These are phyloP conservation scores for Liopterus haemorrhoidalis DNA, from an alignment of 2,888 invertebrate genomes.

Conservation along the genomic window DNA sequence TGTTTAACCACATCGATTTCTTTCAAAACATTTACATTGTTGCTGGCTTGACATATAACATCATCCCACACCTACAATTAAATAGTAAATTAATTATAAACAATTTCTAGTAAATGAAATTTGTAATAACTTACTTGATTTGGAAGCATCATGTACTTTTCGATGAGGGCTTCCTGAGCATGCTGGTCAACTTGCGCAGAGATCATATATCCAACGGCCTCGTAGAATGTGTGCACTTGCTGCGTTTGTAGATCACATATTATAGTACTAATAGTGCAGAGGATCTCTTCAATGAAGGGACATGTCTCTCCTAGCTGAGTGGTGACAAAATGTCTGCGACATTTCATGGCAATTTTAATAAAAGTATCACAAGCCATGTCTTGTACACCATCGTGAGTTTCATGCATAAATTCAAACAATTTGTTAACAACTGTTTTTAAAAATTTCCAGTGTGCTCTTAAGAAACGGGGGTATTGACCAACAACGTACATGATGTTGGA, in stretches of 20 bases:
- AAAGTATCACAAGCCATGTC: constrained; percentile 99
- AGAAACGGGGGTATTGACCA: constrained; percentile 97
- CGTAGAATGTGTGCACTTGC: constrained; percentile 99
- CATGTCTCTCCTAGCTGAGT: constrained; percentile 92
- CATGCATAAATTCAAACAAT: constrained; percentile 99
- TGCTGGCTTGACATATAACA: constrained; percentile 92
- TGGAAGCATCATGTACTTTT: constrained; percentile 94
- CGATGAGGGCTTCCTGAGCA: constrained; percentile 89
- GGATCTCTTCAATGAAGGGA: constrained; percentile 98
- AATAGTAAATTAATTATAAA: constrained; percentile 2
- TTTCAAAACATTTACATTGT: constrained; percentile 93
- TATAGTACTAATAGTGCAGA: constrained; percentile 91
- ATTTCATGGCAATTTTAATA: constrained; percentile 98
- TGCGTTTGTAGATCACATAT: constrained; percentile 98
- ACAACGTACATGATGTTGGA: constrained; percentile 99
- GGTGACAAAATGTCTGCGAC: constrained; percentile 94
- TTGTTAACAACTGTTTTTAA: constrained; percentile 99
- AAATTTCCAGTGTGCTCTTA: constrained; percentile 99
- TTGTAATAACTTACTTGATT: constrained; percentile 63
- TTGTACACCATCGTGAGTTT: constrained; percentile 99
- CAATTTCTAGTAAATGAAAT: background rate
- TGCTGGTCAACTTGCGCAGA: constrained; percentile 88
- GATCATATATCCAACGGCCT: constrained; percentile 99
- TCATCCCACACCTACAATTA: constrained; percentile 77
- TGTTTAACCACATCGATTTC: constrained; percentile 96